A percentile compares a stretch with the other conserved stretches of the same genome.
Conservation (phyloP, 2,113 vertebrate species). For the Rousettus leschenaultii region DNA sequence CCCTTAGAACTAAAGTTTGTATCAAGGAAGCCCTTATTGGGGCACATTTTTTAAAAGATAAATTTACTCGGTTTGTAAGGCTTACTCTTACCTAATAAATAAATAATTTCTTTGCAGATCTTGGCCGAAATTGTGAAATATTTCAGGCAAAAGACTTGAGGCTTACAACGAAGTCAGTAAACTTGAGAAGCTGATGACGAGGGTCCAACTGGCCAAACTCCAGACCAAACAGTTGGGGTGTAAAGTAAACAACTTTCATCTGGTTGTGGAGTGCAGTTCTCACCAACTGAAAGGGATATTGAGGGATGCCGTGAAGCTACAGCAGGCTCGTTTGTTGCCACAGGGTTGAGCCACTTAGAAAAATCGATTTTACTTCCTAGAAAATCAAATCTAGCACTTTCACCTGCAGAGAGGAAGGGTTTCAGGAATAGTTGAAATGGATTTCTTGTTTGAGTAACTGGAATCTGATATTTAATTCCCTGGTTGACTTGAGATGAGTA, state of each 20-base stretch:
- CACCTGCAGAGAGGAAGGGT: neutral
- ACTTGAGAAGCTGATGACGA: neutral
- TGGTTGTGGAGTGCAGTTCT: neutral
- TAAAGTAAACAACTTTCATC: neutral
- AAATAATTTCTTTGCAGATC: neutral
- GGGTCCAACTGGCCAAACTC: neutral
- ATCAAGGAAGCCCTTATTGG: neutral
- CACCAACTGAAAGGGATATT: neutral
- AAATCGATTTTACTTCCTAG: conserved; percentile 12
- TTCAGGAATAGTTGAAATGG: neutral
- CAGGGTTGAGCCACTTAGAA: neutral
- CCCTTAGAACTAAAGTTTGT: neutral
- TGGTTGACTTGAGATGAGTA: neutral
- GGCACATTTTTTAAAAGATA: neutral
- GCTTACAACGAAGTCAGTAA: conserved; percentile 6
- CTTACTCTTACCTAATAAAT: conserved; percentile 28
- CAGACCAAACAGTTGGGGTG: neutral
- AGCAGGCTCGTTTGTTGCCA: neutral
- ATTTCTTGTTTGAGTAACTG: neutral
- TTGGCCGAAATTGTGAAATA: conserved; percentile 17
- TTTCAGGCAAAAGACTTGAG: neutral
- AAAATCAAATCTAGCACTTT: conserved; percentile 7
- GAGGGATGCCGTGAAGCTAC: neutral
- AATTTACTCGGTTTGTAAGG: conserved; percentile 1
- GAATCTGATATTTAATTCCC: neutral